phyloP scores from a whole-genome alignment of 2,888 invertebrate genomes.

The Balanococcus diminutus region DNA sequence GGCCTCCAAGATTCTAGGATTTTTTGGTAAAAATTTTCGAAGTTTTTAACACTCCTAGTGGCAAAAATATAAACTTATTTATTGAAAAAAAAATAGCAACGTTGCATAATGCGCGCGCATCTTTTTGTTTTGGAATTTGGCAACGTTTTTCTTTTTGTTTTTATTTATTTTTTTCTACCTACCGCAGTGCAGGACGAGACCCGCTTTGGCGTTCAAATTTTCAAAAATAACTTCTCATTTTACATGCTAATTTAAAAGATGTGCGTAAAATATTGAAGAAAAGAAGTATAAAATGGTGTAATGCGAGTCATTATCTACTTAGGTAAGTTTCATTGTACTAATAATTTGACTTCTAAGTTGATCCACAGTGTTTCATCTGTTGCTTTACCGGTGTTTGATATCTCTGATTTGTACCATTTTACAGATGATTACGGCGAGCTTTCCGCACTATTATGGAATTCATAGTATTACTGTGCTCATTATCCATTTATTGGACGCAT shows the following conservation, averaged over 20 bases:
- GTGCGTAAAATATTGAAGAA: neutral
- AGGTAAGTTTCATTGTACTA: neutral
- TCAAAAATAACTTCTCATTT: neutral
- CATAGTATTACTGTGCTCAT: neutral
- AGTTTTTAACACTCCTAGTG: neutral
- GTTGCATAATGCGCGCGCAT: neutral
- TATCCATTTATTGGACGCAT: neutral
- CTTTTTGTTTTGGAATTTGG: too few species aligned
- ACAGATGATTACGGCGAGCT: neutral
- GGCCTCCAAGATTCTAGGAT: neutral
- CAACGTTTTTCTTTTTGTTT: slow-evolving; percentile 1
- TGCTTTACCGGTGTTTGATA: neutral
- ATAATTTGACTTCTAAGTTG: too few species aligned
- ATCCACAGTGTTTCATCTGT: neutral
- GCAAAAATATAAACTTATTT: neutral
- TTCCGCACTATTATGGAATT: neutral
- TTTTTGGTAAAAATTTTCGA: neutral
- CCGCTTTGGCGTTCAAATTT: neutral
- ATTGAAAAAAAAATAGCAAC: neutral
- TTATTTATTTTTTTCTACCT: neutral
- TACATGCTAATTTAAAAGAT: neutral
- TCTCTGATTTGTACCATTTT: neutral
- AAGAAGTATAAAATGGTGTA: neutral
- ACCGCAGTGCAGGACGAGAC: neutral
- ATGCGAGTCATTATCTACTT: neutral